A percentile compares a stretch with the other conserved stretches of the same genome.
Evolutionary conservation across 2,797 vertebrate species (phyloP).

Genomic region (Melanotaenia maccullochi): DNA sequence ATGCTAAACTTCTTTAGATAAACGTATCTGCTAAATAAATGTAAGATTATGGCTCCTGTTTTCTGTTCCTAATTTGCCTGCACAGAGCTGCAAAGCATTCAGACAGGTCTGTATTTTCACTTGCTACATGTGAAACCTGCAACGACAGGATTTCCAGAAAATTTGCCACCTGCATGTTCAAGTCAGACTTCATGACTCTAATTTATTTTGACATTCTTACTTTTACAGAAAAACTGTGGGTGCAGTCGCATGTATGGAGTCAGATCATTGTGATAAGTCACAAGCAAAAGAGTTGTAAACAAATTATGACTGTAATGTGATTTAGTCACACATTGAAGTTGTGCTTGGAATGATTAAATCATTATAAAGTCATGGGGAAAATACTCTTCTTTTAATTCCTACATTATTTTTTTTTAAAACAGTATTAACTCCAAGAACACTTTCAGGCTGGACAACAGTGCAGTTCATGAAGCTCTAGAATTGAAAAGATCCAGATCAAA

Average conservation of each 20-base stretch:
- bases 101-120: not conserved
- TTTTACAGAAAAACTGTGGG: slow-evolving; percentile 26
- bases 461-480: not conserved
- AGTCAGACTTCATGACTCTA: not conserved
- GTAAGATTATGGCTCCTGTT: not conserved
- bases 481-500: not conserved
- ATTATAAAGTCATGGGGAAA: too few species aligned
- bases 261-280: not conserved
- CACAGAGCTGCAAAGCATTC: not conserved
- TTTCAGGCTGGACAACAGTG: not conserved
- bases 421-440: not conserved
- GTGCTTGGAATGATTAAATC: not conserved
- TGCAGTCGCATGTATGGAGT: slow-evolving; percentile 3
- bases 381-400: too few species aligned
- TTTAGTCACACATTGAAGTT: not conserved
- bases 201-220: not conserved
- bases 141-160: not conserved
- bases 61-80: slow-evolving; percentile 3
- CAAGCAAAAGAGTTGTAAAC: not conserved
- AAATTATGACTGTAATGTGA: not conserved
- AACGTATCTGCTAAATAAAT: not conserved
- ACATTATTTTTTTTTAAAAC: not conserved
- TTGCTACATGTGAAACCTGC: not conserved
- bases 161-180: not conserved
- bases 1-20: not conserved